These are phyloP conservation scores for Hemicordylus capensis DNA, from an alignment of 2,113 vertebrate genomes.

Conservation along the genomic window DNA sequence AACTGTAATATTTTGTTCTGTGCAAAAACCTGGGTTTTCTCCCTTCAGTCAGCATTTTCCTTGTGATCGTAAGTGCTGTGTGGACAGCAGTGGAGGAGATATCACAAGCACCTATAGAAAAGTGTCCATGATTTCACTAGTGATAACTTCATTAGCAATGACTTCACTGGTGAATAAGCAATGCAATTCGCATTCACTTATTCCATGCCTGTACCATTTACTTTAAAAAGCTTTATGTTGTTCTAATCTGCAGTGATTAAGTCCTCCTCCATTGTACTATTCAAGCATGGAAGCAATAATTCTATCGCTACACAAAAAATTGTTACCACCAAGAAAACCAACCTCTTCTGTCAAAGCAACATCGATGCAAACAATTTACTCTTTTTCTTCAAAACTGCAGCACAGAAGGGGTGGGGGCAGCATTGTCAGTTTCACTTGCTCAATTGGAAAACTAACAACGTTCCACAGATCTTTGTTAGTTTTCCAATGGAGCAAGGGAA, in stretches of 20 bases:
- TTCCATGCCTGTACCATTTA: neutral
- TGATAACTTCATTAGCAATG: too few relatives aligned
- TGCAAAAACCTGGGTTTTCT: too few relatives aligned
- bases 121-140: neutral
- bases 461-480: too few relatives aligned
- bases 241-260: neutral
- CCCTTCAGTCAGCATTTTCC: neutral
- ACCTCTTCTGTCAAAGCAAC: neutral
- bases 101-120: neutral
- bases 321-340: neutral
- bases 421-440: too few relatives aligned
- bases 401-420: too few relatives aligned
- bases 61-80: neutral
- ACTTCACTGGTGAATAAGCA: neutral
- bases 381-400: neutral
- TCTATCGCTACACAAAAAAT: neutral
- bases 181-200: neutral
- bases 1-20: neutral
- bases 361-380: neutral
- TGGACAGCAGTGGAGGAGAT: neutral
- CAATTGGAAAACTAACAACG: too few relatives aligned
- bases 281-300: neutral
- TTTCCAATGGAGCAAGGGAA: too few relatives aligned
- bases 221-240: neutral
- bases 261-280: neutral